Conservation (phyloP, 2,888 invertebrate genomes). For the Taphrorychus bicolor region DNA sequence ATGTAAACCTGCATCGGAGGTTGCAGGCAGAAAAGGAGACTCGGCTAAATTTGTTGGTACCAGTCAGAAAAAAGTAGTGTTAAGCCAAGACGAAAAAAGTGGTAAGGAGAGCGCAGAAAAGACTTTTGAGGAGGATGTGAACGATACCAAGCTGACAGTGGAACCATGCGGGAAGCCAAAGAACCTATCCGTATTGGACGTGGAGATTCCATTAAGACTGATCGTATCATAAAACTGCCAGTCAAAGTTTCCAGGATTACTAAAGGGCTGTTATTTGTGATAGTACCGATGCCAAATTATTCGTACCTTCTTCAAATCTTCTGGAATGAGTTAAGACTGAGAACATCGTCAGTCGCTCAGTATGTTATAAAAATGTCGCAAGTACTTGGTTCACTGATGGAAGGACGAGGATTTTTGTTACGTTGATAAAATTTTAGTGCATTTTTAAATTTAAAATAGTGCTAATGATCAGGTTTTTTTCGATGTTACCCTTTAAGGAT, state of each 20-base stretch:
- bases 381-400: too few relatives aligned
- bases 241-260: conserved; percentile 32
- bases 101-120: conserved; percentile 45
- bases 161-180: conserved; percentile 32
- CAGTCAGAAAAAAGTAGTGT: conserved; percentile 14
- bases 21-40: not conserved
- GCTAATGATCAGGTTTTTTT: too few relatives aligned
- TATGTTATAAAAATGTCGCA: too few relatives aligned
- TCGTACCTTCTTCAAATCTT: not conserved
- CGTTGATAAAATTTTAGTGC: too few relatives aligned
- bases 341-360: too few relatives aligned
- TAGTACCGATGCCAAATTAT: conserved; percentile 36
- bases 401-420: too few relatives aligned
- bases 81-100: conserved; percentile 42
- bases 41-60: conserved; percentile 12
- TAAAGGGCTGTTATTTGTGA: conserved; percentile 26
- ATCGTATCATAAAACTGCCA: conserved; percentile 31
- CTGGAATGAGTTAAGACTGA: too few relatives aligned
- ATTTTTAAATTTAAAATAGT: too few relatives aligned
- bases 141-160: conserved; percentile 1
- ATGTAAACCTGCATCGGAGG: not conserved
- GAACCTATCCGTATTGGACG: conserved; percentile 50
- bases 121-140: conserved; percentile 11
- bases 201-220: conserved; percentile 45
- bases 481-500: too few relatives aligned